Conservation (phyloP, 2,113 vertebrate species). For the Pangasianodon gigas region DNA sequence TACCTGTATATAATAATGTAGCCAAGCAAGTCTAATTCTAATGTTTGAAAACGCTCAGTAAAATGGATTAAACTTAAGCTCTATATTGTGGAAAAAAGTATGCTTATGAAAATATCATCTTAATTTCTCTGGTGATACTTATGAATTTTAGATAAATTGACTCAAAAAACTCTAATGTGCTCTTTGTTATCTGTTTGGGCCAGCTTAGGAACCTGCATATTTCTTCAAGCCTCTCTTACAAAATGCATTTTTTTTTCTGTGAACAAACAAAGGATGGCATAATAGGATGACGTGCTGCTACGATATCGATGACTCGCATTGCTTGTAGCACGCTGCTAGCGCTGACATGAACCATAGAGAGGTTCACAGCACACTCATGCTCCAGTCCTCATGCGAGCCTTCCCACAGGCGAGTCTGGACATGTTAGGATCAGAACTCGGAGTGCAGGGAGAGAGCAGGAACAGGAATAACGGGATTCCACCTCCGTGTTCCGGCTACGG, state of each 20-base stretch:
- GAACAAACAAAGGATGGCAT: constrained; percentile 9
- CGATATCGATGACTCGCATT: not conserved
- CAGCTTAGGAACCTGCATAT: not conserved
- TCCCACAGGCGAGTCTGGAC: constrained; percentile 47
- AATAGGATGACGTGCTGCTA: constrained; percentile 13
- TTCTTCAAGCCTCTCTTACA: not conserved
- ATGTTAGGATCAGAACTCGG: constrained; percentile 47
- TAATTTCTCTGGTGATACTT: not conserved
- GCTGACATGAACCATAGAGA: not conserved
- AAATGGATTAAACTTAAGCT: not conserved
- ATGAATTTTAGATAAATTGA: not conserved
- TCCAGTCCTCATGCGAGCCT: constrained; percentile 28
- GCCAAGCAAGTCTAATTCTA: constrained; percentile 1
- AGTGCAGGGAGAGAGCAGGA: constrained; percentile 52
- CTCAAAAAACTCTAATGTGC: not conserved
- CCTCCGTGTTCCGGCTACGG: constrained; percentile 40
- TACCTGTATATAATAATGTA: constrained; percentile 23
- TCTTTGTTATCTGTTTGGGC: not conserved
- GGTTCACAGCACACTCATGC: constrained; percentile 9
- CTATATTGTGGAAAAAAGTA: not conserved
- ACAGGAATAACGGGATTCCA: constrained; percentile 55
- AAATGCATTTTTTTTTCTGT: not conserved
- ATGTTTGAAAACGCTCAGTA: not conserved
- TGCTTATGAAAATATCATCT: not conserved
- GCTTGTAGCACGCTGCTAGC: not conserved